Conservation (phyloP, 2,797 vertebrate genomes). For the Ceyx erithaca region DNA sequence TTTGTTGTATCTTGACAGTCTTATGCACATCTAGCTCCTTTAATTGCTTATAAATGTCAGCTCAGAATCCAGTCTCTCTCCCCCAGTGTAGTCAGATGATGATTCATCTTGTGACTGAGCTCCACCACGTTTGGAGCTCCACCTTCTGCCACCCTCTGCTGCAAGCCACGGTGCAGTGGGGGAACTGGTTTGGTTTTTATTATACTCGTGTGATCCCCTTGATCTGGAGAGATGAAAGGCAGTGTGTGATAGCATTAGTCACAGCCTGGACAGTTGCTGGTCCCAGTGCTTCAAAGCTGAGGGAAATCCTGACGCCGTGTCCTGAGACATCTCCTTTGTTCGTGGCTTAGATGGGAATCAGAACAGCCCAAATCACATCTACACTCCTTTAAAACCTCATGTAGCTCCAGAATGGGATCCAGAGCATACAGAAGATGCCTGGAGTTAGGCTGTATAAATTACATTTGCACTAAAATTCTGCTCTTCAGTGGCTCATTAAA, state of each 20-base stretch:
- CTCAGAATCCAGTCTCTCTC: neutral
- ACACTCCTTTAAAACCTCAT: neutral
- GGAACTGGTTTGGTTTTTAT: neutral
- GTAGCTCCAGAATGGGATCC: neutral
- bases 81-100: neutral
- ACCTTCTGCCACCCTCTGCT: neutral
- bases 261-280: neutral
- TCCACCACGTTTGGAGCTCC: neutral
- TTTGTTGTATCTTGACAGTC: neutral
- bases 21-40: neutral
- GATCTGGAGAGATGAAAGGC: slow-evolving; percentile 10
- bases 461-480: neutral
- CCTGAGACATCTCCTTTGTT: neutral
- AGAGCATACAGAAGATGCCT: neutral
- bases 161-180: neutral
- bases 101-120: neutral
- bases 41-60: neutral
- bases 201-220: neutral
- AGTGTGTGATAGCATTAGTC: neutral
- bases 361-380: neutral
- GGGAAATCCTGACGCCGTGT: neutral
- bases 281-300: neutral
- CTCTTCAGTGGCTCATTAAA: neutral
- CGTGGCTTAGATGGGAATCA: neutral
- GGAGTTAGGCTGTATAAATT: neutral